Base-by-base conservation (phyloP, 1,140 invertebrate genomes). In the Zophobas morio region DNA sequence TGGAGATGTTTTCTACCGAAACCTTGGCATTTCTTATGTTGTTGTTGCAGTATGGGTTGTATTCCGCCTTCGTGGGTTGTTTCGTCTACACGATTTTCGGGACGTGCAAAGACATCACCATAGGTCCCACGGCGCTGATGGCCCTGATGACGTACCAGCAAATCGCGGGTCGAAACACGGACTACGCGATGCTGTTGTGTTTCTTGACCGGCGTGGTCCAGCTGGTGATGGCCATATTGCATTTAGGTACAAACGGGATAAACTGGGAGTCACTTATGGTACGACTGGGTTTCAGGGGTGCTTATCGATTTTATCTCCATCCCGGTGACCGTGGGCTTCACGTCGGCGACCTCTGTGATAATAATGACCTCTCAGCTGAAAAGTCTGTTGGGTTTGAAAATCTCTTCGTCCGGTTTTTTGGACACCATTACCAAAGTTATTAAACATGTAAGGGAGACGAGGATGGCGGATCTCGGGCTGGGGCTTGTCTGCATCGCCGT, bases 231-330 rank as follows among this genome's bases (percentile, higher is more conserved):
- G 95, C 94, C 51, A 87, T 96, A 74, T 87, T 97, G 51, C 93
- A 94, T 87, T 89, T 98, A 86, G 93, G 93, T 93, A 87, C 5
- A 1, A 20, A 1, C 1, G 4, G 39, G n/a, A 5, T 42, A 36
- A 37, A n/a, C 40, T 66, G 36, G n/a, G 20, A 34, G 36, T 6
- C 2, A n/a, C 1, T 60, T 40, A 6, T 39, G 2, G 53, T 74
- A 37, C 77, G 75, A 57, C 42, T 49, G 36, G 35, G 82, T 84
- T 86, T 6, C 87, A 97, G 97, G 97, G 81, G 96, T 98, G 78
- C 88, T 98, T 32, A 94, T 98, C 60, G 96, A 97, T 86, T 99
- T 98, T 85, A 98, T 99, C 83, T 97, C 96, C 0, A 91, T 95
- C 54, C 96, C 97, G 1, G 96, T 98, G 6, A 97, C 96, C 0